These are phyloP conservation scores for Discoglossus pictus DNA, from an alignment of 2,797 vertebrate species.

Conservation along the genomic window DNA sequence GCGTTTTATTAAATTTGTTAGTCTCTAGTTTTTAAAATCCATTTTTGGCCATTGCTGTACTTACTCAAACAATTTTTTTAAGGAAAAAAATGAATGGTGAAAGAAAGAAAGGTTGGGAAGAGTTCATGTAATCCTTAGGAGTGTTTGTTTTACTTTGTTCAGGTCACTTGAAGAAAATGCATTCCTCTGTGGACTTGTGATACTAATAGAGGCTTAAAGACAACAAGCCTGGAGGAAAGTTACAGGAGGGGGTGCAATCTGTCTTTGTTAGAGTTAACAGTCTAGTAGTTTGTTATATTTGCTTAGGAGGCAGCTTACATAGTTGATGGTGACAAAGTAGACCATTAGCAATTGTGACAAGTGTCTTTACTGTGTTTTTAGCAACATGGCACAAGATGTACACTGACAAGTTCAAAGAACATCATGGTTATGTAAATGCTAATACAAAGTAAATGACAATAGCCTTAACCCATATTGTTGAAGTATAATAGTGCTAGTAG, in stretches of 20 bases:
- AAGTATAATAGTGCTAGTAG: slow-evolving; percentile 51
- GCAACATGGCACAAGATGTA: slow-evolving; percentile 56
- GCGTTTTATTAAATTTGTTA: slow-evolving; percentile 39
- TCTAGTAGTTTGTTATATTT: slow-evolving; percentile 53
- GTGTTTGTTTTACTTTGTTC: slow-evolving; percentile 43
- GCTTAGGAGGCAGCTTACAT: slow-evolving; percentile 51
- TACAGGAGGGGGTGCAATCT: slow-evolving; percentile 45
- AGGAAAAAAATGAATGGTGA: slow-evolving; percentile 49
- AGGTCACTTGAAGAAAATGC: slow-evolving; percentile 48
- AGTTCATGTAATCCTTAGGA: slow-evolving; percentile 44
- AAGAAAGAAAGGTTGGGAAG: slow-evolving; percentile 45
- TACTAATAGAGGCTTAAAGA: slow-evolving; percentile 58
- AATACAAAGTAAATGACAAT: slow-evolving; percentile 30
- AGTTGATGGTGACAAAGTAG: slow-evolving; percentile 53
- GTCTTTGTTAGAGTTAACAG: slow-evolving; percentile 51
- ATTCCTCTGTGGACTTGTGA: slow-evolving; percentile 50
- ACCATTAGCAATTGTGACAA: slow-evolving; percentile 52
- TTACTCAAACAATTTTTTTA: slow-evolving; percentile 50
- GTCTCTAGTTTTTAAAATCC: slow-evolving; percentile 43
- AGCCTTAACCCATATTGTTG: slow-evolving; percentile 45
- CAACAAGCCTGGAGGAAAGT: slow-evolving; percentile 54
- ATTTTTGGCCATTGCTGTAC: slow-evolving; percentile 49
- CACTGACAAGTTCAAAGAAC: slow-evolving; percentile 51
- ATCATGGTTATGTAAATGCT: slow-evolving; percentile 51
- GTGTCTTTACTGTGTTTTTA: slow-evolving; percentile 50